Evolutionary conservation across 2,113 vertebrate genomes (phyloP), one percentile per base, ranked within the genome.

Genomic region (Chaenogobius annularis): DNA sequence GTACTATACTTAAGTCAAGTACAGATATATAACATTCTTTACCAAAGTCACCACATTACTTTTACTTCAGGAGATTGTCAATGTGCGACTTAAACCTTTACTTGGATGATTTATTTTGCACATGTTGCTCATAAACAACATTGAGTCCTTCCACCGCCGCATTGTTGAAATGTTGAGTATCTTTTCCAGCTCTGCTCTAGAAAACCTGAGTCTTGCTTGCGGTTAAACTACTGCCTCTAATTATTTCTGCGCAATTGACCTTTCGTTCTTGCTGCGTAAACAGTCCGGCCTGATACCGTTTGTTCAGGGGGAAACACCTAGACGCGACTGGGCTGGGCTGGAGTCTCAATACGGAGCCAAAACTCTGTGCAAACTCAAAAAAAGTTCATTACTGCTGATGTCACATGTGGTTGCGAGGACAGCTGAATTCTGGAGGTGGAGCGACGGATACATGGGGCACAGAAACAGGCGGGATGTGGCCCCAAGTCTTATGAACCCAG

Each of bases 401-500:
- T 75, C 84, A 85, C 83, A 68, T 83, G 67, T 74, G 79, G 85
- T 88, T 79, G 81, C 78, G 68, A 73, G 75, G 77, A 81, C 75
- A 79, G 79, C 75, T 77, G 88, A 75, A 48, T 88, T 80, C 46
- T 83, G 85, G 83, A 81, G 75, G 81, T 66, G 31, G 48, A 63
- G 22, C 48, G 22, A 15, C 59, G 69, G 80, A 68, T 54, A 79
- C 59, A 54, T 40, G 70, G 56, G 78, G 81, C 78, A 31, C 26
- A 68, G 70, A 70, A 74, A 66, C 69, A 70, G 80, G 76, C 79
- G 74, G 83, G 70, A 82, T 79, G 64, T 73, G 81, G 85, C 80
- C 81, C 73, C 86, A 54, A 90, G 89, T 82, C 87, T 87, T 90
- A 92, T 91, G 87, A 90, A 78, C 69, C 61, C 4, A 80, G 74